phyloP scores from a whole-genome alignment of 2,113 vertebrate species.

The Platysternon megacephalum region DNA sequence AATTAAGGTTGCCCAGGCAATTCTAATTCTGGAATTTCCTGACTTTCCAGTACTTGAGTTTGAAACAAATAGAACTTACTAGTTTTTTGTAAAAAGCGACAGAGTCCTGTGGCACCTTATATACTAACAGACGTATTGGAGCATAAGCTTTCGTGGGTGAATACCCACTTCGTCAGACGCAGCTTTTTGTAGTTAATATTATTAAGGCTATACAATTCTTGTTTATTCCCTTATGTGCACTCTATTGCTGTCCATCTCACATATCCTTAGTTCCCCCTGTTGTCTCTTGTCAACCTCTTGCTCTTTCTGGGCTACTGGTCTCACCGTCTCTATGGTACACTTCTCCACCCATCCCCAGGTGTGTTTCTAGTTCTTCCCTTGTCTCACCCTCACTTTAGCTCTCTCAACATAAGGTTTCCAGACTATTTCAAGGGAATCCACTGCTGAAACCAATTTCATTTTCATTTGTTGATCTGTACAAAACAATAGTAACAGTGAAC shows the following conservation, averaged over 20 bases:
- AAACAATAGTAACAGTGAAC: background rate
- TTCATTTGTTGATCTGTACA: background rate
- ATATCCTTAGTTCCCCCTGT: background rate
- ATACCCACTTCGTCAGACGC: no score
- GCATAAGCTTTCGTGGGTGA: no score
- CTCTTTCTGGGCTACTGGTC: background rate
- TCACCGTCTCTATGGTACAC: background rate
- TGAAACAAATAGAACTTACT: background rate
- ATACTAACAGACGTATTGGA: no score
- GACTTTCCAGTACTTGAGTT: background rate
- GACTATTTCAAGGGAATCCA: background rate
- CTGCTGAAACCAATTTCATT: background rate
- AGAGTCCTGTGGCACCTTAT: no score
- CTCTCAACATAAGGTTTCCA: background rate
- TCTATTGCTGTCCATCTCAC: background rate
- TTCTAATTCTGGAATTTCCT: background rate
- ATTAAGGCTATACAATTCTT: background rate
- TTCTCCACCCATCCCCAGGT: background rate
- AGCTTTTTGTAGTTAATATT: background rate
- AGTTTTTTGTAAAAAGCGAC: background rate
- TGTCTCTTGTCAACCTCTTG: background rate
- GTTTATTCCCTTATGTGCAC: background rate
- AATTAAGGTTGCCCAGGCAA: background rate
- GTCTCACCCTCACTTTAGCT: background rate
- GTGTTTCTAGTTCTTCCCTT: background rate